phyloP scores from a whole-genome alignment of 23 tunicate genomes.

The Styela plicata region DNA sequence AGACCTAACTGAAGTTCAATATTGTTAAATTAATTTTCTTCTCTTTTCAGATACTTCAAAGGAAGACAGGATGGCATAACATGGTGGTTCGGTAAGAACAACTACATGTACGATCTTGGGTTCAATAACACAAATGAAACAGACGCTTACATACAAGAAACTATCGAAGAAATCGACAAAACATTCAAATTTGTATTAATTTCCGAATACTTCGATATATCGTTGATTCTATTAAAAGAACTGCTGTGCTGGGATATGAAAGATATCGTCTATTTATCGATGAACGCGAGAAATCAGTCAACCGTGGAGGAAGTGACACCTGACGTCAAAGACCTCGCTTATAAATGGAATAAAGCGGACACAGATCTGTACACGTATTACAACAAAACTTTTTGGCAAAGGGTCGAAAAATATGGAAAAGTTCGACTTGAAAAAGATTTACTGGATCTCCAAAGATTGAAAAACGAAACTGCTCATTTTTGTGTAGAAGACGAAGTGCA shows the following conservation, averaged over 20 bases:
- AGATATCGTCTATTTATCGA: conserved; percentile 37
- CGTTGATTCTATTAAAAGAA: conserved; percentile 54
- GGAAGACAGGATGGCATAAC: conserved; percentile 32
- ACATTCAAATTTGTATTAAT: conserved; percentile 54
- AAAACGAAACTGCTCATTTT: background rate
- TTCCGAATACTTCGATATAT: conserved; percentile 71
- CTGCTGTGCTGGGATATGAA: conserved; percentile 40
- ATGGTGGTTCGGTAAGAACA: conserved; percentile 84
- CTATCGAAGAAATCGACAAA: conserved; percentile 40
- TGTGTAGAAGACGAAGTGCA: conserved; percentile 51
- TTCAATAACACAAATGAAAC: conserved; percentile 40
- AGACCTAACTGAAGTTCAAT: too few relatives aligned
- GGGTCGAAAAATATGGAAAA: conserved; percentile 46
- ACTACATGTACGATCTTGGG: conserved; percentile 59
- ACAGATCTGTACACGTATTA: conserved; percentile 35
- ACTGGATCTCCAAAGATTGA: conserved; percentile 22
- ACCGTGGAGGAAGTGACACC: background rate
- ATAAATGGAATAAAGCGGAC: conserved; percentile 68
- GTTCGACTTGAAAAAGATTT: conserved; percentile 49
- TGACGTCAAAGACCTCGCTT: background rate
- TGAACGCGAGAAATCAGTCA: conserved; percentile 40
- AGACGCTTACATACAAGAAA: conserved; percentile 38
- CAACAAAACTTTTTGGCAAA: conserved; percentile 67
- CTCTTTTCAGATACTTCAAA: conserved; percentile 51
- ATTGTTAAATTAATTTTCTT: too few relatives aligned